Evolutionary conservation across 1,140 invertebrate species (phyloP).

Genomic region (Drosophila melanica): DNA sequence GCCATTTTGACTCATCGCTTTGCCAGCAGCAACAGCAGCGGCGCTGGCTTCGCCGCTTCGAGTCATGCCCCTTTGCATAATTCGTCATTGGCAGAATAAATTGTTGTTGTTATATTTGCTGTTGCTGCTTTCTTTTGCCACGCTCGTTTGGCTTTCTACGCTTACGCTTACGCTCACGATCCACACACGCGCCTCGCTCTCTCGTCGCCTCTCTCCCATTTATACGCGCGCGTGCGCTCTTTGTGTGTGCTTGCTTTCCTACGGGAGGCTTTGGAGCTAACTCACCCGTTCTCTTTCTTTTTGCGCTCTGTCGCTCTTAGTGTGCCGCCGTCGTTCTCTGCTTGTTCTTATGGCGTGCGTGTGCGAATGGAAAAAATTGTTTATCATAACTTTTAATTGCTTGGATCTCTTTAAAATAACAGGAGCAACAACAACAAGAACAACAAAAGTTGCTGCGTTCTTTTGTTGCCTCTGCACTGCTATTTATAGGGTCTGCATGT

Average conservation of each 20-base stretch:
- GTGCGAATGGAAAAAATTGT: conserved; percentile 47
- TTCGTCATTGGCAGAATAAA: conserved; percentile 50
- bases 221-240: conserved; percentile 1
- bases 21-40: conserved; percentile 2
- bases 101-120: conserved; percentile 15
- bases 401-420: conserved; percentile 65
- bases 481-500: conserved; percentile 47
- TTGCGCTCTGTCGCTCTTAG: conserved; percentile 16
- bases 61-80: conserved; percentile 59
- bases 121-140: conserved; percentile 63
- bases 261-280: neutral
- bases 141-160: conserved; percentile 59
- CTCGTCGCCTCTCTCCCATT: conserved; percentile 16
- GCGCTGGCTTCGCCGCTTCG: conserved; percentile 24
- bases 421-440: conserved; percentile 12
- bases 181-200: conserved; percentile 20
- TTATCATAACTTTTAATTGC: conserved; percentile 80
- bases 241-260: conserved; percentile 8
- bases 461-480: conserved; percentile 38
- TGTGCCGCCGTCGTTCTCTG: conserved; percentile 4
- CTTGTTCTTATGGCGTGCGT: conserved; percentile 41
- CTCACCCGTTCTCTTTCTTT: conserved; percentile 15
- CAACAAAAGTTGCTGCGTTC: conserved; percentile 37
- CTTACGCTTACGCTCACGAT: conserved; percentile 44
- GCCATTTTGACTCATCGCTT: conserved; percentile 67